Evolutionary conservation across 2,797 vertebrate species (phyloP).

Genomic region (Anas acuta): DNA sequence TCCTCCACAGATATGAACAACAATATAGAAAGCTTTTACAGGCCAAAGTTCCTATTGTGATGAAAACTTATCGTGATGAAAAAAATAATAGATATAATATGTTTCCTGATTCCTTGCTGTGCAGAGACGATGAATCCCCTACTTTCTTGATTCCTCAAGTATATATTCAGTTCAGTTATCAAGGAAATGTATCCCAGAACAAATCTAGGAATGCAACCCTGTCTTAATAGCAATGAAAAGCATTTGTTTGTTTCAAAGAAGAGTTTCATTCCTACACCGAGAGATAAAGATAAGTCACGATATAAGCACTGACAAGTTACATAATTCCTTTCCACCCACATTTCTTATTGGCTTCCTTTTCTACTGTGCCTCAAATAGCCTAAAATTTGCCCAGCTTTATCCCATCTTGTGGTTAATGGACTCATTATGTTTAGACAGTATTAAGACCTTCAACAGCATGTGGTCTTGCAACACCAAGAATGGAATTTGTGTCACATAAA

Average conservation of each 20-base stretch:
- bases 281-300: neutral
- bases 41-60: neutral
- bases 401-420: neutral
- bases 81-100: neutral
- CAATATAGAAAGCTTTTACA: neutral
- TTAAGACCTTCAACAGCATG: neutral
- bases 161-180: neutral
- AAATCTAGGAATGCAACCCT: neutral
- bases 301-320: neutral
- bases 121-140: neutral
- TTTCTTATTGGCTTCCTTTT: neutral
- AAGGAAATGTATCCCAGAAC: neutral
- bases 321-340: neutral
- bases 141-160: neutral
- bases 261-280: neutral
- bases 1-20: neutral
- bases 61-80: neutral
- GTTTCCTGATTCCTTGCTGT: neutral
- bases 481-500: neutral
- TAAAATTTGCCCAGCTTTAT: neutral
- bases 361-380: neutral
- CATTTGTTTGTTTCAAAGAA: too few species aligned
- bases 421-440: neutral
- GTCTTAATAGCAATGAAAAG: neutral
- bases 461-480: neutral